Evolutionary conservation across 2,888 invertebrate genomes (phyloP).

Genomic region (Hirtodrosophila trivittata): DNA sequence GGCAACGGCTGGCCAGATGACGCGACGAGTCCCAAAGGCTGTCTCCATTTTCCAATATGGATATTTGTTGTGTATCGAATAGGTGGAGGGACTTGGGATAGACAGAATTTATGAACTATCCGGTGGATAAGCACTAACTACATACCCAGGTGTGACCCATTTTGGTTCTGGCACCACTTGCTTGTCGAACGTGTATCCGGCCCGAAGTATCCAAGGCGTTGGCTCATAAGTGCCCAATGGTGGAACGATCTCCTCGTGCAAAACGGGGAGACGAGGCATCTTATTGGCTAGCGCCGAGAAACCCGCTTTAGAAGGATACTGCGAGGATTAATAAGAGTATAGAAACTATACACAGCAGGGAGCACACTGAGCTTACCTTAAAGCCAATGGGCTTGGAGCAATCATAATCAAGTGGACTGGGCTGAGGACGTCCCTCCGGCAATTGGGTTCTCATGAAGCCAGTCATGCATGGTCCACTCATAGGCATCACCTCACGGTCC

Average conservation of each 20-base stretch:
- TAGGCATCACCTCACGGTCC: slow-evolving; percentile 84
- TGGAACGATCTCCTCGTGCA: slow-evolving; percentile 51
- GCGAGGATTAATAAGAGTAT: too few relatives aligned
- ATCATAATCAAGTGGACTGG: slow-evolving; percentile 75
- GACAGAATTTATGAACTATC: too few relatives aligned
- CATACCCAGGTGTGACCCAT: slow-evolving; percentile 63
- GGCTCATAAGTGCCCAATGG: slow-evolving; percentile 77
- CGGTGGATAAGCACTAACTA: too few relatives aligned
- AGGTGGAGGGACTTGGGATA: slow-evolving; percentile 66
- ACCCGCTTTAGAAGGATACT: slow-evolving; percentile 80
- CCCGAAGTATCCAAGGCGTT: slow-evolving; percentile 20
- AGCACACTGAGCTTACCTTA: slow-evolving; percentile 56
- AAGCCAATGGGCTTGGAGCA: slow-evolving; percentile 54
- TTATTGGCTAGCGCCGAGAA: slow-evolving; percentile 78
- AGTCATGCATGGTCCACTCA: slow-evolving; percentile 83
- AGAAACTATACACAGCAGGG: neutral
- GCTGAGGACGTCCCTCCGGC: slow-evolving; percentile 70
- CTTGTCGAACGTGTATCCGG: slow-evolving; percentile 72
- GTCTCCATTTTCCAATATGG: slow-evolving; percentile 62
- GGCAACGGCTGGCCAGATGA: slow-evolving; percentile 74
- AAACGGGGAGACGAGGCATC: slow-evolving; percentile 60
- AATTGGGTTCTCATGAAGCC: slow-evolving; percentile 85
- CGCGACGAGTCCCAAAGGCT: slow-evolving; percentile 71
- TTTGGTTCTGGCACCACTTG: slow-evolving; percentile 40
- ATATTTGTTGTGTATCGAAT: slow-evolving; percentile 51